Evolutionary conservation across 2,797 vertebrate genomes (phyloP), one percentile per base, ranked within the genome.

Genomic region (Lacerta bilineata): DNA sequence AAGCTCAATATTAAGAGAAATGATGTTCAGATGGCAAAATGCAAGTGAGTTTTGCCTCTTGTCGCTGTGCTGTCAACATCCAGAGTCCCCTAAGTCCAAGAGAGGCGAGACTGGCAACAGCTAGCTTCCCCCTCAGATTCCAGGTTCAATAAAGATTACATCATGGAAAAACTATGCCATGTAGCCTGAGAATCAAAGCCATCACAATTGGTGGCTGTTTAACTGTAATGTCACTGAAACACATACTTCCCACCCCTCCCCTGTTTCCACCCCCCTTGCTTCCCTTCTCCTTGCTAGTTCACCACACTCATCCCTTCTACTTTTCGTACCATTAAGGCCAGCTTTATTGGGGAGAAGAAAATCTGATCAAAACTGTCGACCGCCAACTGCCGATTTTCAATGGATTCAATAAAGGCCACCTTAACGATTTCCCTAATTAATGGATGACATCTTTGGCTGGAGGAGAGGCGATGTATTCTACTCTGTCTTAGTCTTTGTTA

Each of bases 351-450:
- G 97, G 97, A 97, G 97, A 98, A 97, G 97, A 98, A 98, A 98
- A 98, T 97, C 97, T 98, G 98, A 99, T 99, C 98, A 99, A 99
- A 99, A 99, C 98, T 98, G 98, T 98, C 98, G 98, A 97, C 98
- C 97, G 98, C 98, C 98, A 98, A 98, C 98, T 97, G 97, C 98
- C 97, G 97, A 97, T 98, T 99, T 98, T 99, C 98, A 99, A 98
- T 98, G 98, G 98, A 98, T 98, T 98, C 98, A 98, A 98, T 98
- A 98, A 97, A 98, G 98, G 98, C 99, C 98, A 99, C 99, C 99
- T 99, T 99, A 99, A 99, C 98, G 98, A 99, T 99, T 99, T 99
- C 98, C 98, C 98, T 99, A 99, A 99, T 99, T 99, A 99, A 99
- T 99, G 98, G 99, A 99, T 99, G 98, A 99, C 99, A 99, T 99